phyloP scores from a whole-genome alignment of 2,888 invertebrate genomes.

The Xanthia togata region DNA sequence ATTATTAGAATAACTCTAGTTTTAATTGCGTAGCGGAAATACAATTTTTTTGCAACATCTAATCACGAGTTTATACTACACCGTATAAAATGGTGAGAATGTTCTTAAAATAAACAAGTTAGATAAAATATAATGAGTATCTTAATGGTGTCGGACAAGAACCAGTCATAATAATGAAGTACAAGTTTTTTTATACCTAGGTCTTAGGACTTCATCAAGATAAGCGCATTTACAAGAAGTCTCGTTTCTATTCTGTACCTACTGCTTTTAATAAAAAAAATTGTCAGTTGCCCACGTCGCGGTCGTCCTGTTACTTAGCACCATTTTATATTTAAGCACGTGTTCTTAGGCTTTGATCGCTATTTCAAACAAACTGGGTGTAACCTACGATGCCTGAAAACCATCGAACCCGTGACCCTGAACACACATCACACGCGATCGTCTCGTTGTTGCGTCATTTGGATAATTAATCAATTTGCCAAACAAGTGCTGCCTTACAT shows the following conservation, averaged over 20 bases:
- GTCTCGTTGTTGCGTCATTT: conserved; percentile 39
- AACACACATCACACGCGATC: conserved; percentile 42
- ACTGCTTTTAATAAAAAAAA: neutral
- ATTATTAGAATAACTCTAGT: conserved; percentile 34
- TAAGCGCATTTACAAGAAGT: conserved; percentile 10
- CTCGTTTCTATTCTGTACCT: conserved; percentile 4
- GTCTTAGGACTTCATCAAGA: conserved; percentile 31
- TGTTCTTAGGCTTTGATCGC: conserved; percentile 1
- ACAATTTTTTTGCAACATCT: conserved; percentile 35
- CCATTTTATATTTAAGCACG: neutral
- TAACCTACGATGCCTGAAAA: conserved; percentile 24
- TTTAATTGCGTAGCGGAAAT: conserved; percentile 47
- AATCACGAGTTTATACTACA: conserved; percentile 22
- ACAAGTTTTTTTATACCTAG: conserved; percentile 32
- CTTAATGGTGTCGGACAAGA: conserved; percentile 38
- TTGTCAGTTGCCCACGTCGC: no score
- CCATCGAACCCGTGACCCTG: conserved; percentile 42
- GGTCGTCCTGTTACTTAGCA: neutral
- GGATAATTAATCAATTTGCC: conserved; percentile 50
- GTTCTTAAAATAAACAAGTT: conserved; percentile 32
- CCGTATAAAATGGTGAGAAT: conserved; percentile 25
- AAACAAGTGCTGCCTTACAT: conserved; percentile 39
- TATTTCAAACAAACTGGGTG: conserved; percentile 4
- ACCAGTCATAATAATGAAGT: conserved; percentile 42
- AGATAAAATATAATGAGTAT: conserved; percentile 39